These are phyloP conservation scores for Cyprinodon tularosa DNA, from an alignment of 2,113 vertebrate genomes.

Conservation along the genomic window DNA sequence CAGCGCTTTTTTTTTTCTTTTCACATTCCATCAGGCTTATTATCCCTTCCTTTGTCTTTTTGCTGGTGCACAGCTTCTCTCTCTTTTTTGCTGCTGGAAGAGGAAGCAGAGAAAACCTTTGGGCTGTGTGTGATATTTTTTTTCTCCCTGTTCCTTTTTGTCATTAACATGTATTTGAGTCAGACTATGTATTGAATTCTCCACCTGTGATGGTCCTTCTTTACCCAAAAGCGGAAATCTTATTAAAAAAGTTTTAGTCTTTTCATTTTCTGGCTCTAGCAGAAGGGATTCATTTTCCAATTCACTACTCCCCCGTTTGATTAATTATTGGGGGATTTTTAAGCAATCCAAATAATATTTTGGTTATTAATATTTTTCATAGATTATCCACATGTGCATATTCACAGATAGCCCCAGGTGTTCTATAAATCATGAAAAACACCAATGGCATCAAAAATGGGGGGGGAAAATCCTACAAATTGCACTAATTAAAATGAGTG, in stretches of 20 bases:
- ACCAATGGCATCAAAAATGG: too few relatives aligned
- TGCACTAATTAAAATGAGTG: not conserved
- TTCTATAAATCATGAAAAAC: slow-evolving; percentile 37
- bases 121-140: slow-evolving; percentile 6
- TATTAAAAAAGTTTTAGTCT: slow-evolving; percentile 29
- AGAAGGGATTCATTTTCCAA: slow-evolving; percentile 50
- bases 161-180: slow-evolving; percentile 26
- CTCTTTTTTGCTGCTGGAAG: not conserved
- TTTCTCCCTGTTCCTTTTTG: not conserved
- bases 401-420: slow-evolving; percentile 27
- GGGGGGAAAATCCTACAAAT: slow-evolving; percentile 8
- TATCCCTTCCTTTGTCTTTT: slow-evolving; percentile 21
- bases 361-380: slow-evolving; percentile 42
- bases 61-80: slow-evolving; percentile 27
- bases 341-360: slow-evolving; percentile 56
- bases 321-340: slow-evolving; percentile 43
- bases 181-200: slow-evolving; percentile 17
- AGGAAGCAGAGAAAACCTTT: not conserved
- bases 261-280: slow-evolving; percentile 15
- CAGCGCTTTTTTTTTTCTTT: slow-evolving; percentile 19
- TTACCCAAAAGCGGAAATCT: not conserved
- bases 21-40: slow-evolving; percentile 20
- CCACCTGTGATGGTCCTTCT: not conserved
- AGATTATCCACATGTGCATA: slow-evolving; percentile 46
- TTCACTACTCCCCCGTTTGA: slow-evolving; percentile 30